A percentile compares a stretch with the other conserved stretches of the same genome.
Conservation (phyloP, 1,140 invertebrate species). For the Musca vetustissima region DNA sequence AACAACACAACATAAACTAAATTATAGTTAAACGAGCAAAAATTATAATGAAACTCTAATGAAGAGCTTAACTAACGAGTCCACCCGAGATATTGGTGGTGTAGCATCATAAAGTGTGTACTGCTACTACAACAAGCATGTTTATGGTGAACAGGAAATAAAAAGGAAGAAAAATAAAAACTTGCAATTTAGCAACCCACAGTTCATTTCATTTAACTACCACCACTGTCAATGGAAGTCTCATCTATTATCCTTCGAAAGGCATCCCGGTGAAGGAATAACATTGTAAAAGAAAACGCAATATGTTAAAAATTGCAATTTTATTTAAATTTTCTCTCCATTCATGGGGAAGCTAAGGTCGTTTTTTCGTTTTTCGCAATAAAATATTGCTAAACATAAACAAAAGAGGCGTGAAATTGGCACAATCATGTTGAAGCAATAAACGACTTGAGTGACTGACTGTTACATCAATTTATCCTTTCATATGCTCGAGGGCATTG, state of each 20-base stretch:
- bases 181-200: no score
- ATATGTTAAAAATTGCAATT: constrained; percentile 31
- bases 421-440: constrained; percentile 17
- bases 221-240: no score
- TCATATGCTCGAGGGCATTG: not conserved
- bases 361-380: not conserved
- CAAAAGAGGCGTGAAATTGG: constrained; percentile 30
- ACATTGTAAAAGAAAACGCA: constrained; percentile 2
- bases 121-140: no score
- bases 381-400: constrained; percentile 29
- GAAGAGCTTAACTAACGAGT: constrained; percentile 11
- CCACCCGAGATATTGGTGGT: no score
- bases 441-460: constrained; percentile 4
- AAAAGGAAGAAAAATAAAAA: no score
- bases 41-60: not conserved
- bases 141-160: no score
- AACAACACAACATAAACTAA: not conserved
- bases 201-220: no score
- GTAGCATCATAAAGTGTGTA: no score
- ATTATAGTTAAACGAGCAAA: not conserved
- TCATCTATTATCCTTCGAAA: constrained; percentile 11
- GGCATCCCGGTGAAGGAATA: no score
- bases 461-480: not conserved
- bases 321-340: constrained; percentile 29
- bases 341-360: no score